These are phyloP conservation scores for Quadriops clusia DNA, from an alignment of 2,888 invertebrate genomes.

Conservation along the genomic window DNA sequence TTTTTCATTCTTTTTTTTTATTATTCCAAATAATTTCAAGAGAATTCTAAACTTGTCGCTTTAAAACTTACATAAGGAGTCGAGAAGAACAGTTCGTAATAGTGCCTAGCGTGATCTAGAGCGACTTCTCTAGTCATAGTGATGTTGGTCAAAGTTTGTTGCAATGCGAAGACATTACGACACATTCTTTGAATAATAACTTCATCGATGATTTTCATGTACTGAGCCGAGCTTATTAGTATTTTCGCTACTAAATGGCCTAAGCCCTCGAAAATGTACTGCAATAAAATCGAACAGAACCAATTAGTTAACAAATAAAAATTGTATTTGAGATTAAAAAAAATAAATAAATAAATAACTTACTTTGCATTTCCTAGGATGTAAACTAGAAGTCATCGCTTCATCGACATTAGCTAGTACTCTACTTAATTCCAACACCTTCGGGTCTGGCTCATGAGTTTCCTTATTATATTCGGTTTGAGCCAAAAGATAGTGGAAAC, in stretches of 20 bases:
- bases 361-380: conserved; percentile 67
- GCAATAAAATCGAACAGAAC: conserved; percentile 25
- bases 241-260: conserved; percentile 69
- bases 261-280: conserved; percentile 85
- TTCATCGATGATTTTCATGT: conserved; percentile 68
- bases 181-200: conserved; percentile 75
- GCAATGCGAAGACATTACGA: conserved; percentile 71
- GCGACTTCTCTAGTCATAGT: conserved; percentile 72
- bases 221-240: conserved; percentile 68
- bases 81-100: conserved; percentile 75
- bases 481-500: conserved; percentile 76
- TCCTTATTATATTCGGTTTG: conserved; percentile 47
- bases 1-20: too few relatives aligned
- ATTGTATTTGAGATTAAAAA: conserved; percentile 1
- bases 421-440: conserved; percentile 65
- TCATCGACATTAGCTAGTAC: conserved; percentile 69
- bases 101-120: conserved; percentile 79
- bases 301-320: conserved; percentile 8
- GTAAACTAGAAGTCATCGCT: conserved; percentile 60
- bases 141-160: conserved; percentile 75
- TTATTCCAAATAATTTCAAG: background rate
- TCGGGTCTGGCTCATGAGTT: conserved; percentile 64
- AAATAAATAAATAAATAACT: background rate
- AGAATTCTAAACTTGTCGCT: background rate
- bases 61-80: conserved; percentile 56